Base-by-base conservation (phyloP, 2,888 invertebrate species). In the Aleiodes alternator region DNA sequence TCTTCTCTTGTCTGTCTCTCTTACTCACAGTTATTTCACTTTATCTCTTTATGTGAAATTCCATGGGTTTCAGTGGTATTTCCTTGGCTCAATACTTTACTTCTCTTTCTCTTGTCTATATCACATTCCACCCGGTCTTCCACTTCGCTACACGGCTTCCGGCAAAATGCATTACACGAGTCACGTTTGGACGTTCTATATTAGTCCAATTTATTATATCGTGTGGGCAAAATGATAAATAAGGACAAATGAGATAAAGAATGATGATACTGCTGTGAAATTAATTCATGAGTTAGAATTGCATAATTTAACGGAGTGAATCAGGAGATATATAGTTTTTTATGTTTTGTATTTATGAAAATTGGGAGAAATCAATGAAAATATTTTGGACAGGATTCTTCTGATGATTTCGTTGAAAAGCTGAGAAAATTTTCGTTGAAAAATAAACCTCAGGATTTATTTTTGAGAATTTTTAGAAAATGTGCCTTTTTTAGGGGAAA, bases 51-150 rank as follows among this genome's bases (percentile, higher is more conserved):
- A 48, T 64, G 68, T 51, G 68, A 34, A 64, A 68, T 51, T 68
- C 29, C 31, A 29, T 50, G 14, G 68, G n/a, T 68, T 50, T 51
- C 51, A 43, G 43, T 43, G 43, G 68, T 51, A 11, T 16, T 61
- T 29, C 23, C 66, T 50, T 31, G 50, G 29, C 50, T 68, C 50
- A 50, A 68, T 68, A 48, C 31, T 50, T 68, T n/a, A 50, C 12
- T 68, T 6, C 51, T 31, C 51, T 23, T 23, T 23, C 23, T 68
- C 11, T 51, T 68, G 51, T 64, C 53, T 55, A 38, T 70, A 55
- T 72, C 64, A 38, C 72, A 72, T 72, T 66, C 72, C 66, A 72
- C 55, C 64, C 38, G 72, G 64, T 34, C 72, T 72, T 72, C 72
- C 72, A 55, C 55, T 66, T 72, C 38, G 55, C 59, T 43, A 29